A percentile compares a stretch with the other conserved stretches of the same genome.
These are phyloP conservation scores for Autographa gamma DNA, from an alignment of 2,888 invertebrate genomes.

Conservation along the genomic window DNA sequence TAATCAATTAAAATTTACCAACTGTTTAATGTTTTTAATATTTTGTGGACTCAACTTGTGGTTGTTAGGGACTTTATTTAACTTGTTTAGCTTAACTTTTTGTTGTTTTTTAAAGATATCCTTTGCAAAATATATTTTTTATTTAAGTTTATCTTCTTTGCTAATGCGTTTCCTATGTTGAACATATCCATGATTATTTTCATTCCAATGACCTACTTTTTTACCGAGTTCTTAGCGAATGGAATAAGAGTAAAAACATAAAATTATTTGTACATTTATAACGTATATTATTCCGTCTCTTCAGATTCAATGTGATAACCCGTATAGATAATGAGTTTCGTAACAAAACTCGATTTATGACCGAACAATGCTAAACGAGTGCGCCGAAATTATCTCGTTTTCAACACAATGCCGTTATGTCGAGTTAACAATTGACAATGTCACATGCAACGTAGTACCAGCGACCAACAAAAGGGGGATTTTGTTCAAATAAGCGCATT, in stretches of 20 bases:
- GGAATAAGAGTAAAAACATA: not conserved
- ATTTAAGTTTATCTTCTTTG: not conserved
- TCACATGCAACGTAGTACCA: conserved; percentile 60
- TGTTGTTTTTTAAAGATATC: not conserved
- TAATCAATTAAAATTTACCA: conserved; percentile 25
- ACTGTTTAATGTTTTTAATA: conserved; percentile 5
- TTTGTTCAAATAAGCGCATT: conserved; percentile 52
- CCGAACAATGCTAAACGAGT: conserved; percentile 63
- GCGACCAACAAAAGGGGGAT: conserved; percentile 42
- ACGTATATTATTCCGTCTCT: not conserved
- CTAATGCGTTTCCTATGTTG: not conserved
- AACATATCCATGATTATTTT: not conserved
- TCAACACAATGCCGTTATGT: conserved; percentile 67
- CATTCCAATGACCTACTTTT: not conserved
- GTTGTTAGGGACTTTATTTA: not conserved
- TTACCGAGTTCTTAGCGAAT: not conserved
- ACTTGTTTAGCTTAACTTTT: not conserved
- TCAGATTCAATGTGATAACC: conserved; percentile 32
- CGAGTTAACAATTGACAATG: conserved; percentile 71
- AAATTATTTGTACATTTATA: not conserved
- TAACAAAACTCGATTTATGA: conserved; percentile 45
- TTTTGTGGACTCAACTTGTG: not conserved
- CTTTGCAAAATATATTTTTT: not conserved
- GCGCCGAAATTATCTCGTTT: conserved; percentile 71
- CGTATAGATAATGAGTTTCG: conserved; percentile 37